A percentile compares a stretch with the other conserved stretches of the same genome.
These are phyloP conservation scores for Syngnathoides biaculeatus DNA, from an alignment of 2,113 vertebrate species.

Conservation along the genomic window DNA sequence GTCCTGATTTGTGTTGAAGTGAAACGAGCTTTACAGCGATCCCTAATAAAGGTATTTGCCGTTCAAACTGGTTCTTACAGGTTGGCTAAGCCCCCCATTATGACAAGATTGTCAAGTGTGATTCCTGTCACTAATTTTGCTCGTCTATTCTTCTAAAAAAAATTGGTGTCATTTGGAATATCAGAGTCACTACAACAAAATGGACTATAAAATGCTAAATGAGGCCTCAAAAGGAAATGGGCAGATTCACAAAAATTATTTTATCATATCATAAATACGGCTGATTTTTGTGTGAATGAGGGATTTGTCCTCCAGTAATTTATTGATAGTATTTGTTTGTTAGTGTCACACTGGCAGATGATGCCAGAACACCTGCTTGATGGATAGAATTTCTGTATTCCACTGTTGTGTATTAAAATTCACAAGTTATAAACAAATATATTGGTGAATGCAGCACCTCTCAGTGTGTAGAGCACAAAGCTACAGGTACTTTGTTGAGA, in stretches of 20 bases:
- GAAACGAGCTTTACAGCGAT: conserved; percentile 60
- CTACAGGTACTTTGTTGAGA: too few relatives aligned
- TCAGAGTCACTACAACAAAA: conserved; percentile 38
- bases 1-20: conserved; percentile 58
- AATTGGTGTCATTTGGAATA: conserved; percentile 17
- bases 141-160: conserved; percentile 33
- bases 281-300: conserved; percentile 39
- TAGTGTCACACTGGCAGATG: conserved; percentile 49
- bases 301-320: conserved; percentile 52
- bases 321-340: conserved; percentile 59
- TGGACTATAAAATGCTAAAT: conserved; percentile 34
- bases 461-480: too few relatives aligned
- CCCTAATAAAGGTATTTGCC: conserved; percentile 62
- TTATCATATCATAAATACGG: conserved; percentile 41
- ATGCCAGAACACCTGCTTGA: conserved; percentile 21
- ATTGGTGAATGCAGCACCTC: too few relatives aligned
- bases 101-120: too few relatives aligned
- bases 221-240: conserved; percentile 53
- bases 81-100: too few relatives aligned
- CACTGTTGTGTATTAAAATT: conserved; percentile 70
- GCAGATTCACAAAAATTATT: conserved; percentile 58
- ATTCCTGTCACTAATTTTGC: too few relatives aligned
- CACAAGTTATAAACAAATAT: conserved; percentile 27
- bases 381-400: conserved; percentile 15
- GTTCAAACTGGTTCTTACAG: conserved; percentile 50